Evolutionary conservation across 2,888 invertebrate genomes (phyloP), one percentile per base, ranked within the genome.

Genomic region (Torymus auratus): DNA sequence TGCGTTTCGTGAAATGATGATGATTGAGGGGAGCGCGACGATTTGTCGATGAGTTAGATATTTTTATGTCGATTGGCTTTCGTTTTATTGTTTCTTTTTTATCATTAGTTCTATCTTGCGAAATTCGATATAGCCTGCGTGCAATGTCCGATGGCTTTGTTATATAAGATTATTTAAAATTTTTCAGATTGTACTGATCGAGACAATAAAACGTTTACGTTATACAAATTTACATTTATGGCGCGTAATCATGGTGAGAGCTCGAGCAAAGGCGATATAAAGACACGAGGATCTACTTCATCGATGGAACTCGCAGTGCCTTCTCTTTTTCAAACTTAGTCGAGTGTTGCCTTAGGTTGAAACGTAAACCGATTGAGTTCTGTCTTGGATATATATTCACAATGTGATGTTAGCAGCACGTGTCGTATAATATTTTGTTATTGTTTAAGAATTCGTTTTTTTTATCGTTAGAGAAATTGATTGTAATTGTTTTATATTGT

Each of bases 351-450:
- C 76, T 79, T 70, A 72, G 68, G 64, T 80, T 72, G 80, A 75
- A 82, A 76, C 72, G 78, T 73, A 75, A 41, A 81, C 72, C 23
- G 75, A 83, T 80, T 74, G 81, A 83, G 79, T 83, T 73, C 60
- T 78, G 72, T 83, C 85, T 83, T 78, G 84, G 78, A 83, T 81
- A 41, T 41, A 41, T 41, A 85, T 85, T 84, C 83, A 87, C 86
- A 85, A 86, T 88, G 87, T 88, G 88, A 88, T 89, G 87, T 86
- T 87, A 88, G 86, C 87, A 87, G 86, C 87, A 86, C 86, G 84
- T 41, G 41, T 86, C 87, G 86, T 87, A 87, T 86, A 41, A 41
- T 41, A 86, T 83, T 84, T 88, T 88, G 87, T 89, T 88, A 88
- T 87, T 87, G 85, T 89, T 88, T 87, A 87, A 87, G 86, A 86